phyloP scores from a whole-genome alignment of 2,113 vertebrate genomes.

The Bufo gargarizans region DNA sequence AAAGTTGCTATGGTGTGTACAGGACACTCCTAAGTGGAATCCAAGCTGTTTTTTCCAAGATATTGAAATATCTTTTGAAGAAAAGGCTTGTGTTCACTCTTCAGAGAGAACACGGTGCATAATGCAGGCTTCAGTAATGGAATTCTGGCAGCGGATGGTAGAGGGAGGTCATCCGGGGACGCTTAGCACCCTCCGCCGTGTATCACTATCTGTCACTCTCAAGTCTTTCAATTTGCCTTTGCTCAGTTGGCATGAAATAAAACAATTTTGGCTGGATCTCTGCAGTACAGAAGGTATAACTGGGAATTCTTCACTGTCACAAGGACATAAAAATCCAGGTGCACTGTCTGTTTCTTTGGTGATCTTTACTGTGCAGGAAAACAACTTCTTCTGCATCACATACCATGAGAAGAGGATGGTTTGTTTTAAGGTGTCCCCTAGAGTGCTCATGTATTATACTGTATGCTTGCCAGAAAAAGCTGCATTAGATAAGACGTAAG shows the following conservation, averaged over 20 bases:
- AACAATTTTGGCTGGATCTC: constrained; percentile 36
- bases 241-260: constrained; percentile 53
- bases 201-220: constrained; percentile 53
- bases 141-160: constrained; percentile 50
- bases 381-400: constrained; percentile 8
- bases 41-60: not conserved
- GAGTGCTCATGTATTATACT: not conserved
- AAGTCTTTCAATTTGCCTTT: constrained; percentile 52
- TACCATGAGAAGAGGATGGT: not conserved
- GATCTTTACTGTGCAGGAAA: constrained; percentile 31
- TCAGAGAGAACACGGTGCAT: constrained; percentile 38
- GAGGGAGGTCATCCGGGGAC: constrained; percentile 51
- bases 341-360: constrained; percentile 16
- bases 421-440: not conserved
- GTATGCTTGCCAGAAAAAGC: not conserved
- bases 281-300: constrained; percentile 37
- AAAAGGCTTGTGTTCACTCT: constrained; percentile 52
- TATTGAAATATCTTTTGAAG: constrained; percentile 43
- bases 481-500: not conserved
- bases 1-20: not conserved
- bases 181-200: constrained; percentile 49
- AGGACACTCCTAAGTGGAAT: not conserved
- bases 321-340: constrained; percentile 12
- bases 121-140: constrained; percentile 52
- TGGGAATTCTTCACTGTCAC: constrained; percentile 30